Evolutionary conservation across 2,797 vertebrate genomes (phyloP).

Genomic region (Euphonia xanthogaster): DNA sequence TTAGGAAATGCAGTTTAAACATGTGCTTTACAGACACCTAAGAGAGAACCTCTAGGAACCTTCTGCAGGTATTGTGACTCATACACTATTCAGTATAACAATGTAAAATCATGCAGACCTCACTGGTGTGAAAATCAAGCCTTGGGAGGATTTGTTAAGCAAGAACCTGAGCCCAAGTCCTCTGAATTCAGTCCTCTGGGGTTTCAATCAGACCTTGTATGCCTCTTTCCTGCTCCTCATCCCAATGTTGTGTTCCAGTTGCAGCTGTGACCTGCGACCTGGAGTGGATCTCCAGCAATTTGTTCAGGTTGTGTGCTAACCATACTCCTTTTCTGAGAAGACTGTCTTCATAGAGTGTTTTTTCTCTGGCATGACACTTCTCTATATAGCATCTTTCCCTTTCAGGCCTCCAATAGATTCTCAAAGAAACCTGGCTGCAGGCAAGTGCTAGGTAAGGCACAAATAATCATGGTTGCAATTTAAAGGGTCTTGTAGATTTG

Average conservation of each 20-base stretch:
- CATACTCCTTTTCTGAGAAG: background rate
- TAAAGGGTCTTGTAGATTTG: background rate
- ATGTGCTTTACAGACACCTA: background rate
- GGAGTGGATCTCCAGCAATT: background rate
- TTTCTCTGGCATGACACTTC: background rate
- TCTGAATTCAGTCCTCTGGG: background rate
- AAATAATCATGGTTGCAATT: background rate
- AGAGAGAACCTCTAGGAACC: background rate
- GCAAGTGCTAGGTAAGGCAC: too few species aligned
- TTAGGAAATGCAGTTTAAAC: background rate
- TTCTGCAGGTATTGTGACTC: background rate
- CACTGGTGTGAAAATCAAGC: background rate
- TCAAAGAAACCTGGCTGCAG: background rate
- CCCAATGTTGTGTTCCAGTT: fast-evolving
- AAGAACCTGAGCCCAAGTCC: background rate
- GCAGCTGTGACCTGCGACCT: background rate
- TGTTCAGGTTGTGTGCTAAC: background rate
- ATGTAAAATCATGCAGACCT: background rate
- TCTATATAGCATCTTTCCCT: background rate
- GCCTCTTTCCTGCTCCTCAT: background rate
- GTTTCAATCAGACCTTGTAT: background rate
- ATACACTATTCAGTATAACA: background rate
- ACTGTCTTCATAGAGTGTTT: background rate
- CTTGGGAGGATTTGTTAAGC: background rate
- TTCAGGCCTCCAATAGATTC: background rate